Percentiles rank a stretch among this genome's conserved stretches.
Conservation (phyloP, 2,797 vertebrate species). For the Salmo trutta region DNA sequence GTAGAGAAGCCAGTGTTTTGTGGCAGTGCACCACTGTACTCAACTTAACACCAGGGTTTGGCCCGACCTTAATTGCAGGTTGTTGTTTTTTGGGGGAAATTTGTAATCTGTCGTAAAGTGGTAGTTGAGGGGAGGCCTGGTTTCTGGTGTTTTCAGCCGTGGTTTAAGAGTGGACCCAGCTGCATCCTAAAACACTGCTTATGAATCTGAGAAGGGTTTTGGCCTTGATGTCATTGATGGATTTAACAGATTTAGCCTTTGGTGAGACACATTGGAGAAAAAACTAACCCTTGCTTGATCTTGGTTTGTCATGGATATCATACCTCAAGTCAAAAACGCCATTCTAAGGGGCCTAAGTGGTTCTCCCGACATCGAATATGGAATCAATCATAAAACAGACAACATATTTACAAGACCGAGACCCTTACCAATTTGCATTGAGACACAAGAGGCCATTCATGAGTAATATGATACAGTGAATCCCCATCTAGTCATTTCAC, state of each 20-base stretch:
- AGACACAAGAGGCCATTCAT: not conserved
- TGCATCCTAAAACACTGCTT: not conserved
- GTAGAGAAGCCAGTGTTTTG: not conserved
- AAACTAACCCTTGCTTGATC: not conserved
- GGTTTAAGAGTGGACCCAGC: not conserved
- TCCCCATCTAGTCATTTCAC: constrained; percentile 9
- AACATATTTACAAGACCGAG: not conserved
- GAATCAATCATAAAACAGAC: not conserved
- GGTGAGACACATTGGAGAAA: not conserved
- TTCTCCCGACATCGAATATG: not conserved
- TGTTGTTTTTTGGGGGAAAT: not conserved
- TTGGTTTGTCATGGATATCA: not conserved
- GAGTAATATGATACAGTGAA: constrained; percentile 15
- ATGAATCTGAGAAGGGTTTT: not conserved
- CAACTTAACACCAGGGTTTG: not conserved
- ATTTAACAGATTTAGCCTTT: not conserved
- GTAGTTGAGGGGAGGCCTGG: not conserved
- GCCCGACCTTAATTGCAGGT: not conserved
- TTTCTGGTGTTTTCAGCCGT: not conserved
- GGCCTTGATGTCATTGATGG: not conserved
- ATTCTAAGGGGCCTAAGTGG: not conserved
- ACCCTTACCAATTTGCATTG: not conserved
- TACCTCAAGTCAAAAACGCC: not conserved
- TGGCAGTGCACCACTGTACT: not conserved
- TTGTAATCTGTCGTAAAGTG: not conserved